Base-by-base conservation (phyloP, 2,113 vertebrate species). In the Malaclemys terrapin region DNA sequence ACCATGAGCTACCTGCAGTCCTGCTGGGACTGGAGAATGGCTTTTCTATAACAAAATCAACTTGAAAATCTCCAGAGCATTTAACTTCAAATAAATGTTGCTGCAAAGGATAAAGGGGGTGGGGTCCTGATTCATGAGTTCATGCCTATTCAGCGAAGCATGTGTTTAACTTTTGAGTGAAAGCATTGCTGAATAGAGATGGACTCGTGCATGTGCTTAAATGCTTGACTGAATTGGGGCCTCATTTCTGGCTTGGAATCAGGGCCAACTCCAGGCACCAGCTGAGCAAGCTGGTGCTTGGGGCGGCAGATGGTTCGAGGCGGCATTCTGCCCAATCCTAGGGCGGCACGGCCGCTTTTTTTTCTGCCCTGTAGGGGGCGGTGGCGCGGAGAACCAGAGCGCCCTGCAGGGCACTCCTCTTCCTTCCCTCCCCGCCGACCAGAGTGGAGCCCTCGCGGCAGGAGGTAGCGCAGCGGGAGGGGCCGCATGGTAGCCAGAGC, bases 1-100 rank as follows among this genome's bases (percentile, higher is more conserved):
- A 19, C 20, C 29, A 35, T 45, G 47, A 65, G 31, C n/a, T 47
- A 29, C 6, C 53, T 53, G 86, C 83, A 27, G 80, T 78, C 84
- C 76, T 72, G 59, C 38, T 91, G 85, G 62, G 81, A 25, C 13
- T 35, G 82, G 29, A 62, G 57, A 65, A n/a, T 1, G 9, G 24
- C 35, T 22, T 84, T 90, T 45, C 79, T 53, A 38, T n/a, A 80
- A 85, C 25, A 91, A 96, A 94, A 65, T 42, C 69, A 94, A 78
- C 12, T 31, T 76, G 5, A 31, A 93, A 88, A n/a, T 35, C 65
- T 62, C 57, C 82, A 72, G 13, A 5, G 6, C 31, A 9, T 8
- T 82, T 76, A 45, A 22, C 17, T 54, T 91, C 54, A 88, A 88
- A 84, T 83, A 76, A 42, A 81, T 88, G 17, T 45, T 47, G 62